Evolutionary conservation across 2,113 vertebrate species (phyloP).

Genomic region (Rhinolophus sinicus): DNA sequence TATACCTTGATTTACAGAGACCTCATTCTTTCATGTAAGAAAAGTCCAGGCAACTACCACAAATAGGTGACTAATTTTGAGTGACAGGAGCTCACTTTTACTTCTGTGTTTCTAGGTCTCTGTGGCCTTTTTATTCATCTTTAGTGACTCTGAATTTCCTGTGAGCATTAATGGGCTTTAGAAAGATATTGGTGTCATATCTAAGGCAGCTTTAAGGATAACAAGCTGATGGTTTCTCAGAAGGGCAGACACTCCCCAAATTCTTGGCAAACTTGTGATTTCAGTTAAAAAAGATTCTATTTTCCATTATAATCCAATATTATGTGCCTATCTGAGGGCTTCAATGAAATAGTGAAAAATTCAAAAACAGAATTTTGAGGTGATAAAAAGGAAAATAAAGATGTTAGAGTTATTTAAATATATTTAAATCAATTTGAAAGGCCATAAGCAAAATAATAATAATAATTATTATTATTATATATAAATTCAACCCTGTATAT

Average conservation of each 20-base stretch:
- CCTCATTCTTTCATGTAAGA: not conserved
- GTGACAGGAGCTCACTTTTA: not conserved
- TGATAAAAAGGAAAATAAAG: not conserved
- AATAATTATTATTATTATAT: not conserved
- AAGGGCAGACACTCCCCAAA: not conserved
- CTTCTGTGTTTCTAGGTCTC: not conserved
- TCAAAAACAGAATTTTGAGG: not conserved
- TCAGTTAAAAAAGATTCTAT: conserved; percentile 42
- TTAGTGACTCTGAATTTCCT: conserved; percentile 38
- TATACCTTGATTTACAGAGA: not conserved
- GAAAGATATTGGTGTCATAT: conserved; percentile 19
- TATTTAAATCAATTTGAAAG: not conserved
- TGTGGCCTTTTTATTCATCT: conserved; percentile 38
- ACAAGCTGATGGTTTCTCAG: not conserved
- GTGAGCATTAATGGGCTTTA: not conserved
- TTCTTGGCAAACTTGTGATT: conserved; percentile 30
- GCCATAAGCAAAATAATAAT: not conserved
- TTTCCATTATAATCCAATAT: conserved; percentile 18
- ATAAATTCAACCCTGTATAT: not conserved
- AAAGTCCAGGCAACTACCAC: not conserved
- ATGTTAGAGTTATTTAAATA: not conserved
- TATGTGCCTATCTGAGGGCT: not conserved
- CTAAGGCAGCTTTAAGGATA: not conserved
- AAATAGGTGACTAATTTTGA: not conserved
- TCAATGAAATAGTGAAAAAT: not conserved